These are phyloP conservation scores for Eudemis profundana DNA, from an alignment of 2,888 invertebrate species.

Conservation along the genomic window DNA sequence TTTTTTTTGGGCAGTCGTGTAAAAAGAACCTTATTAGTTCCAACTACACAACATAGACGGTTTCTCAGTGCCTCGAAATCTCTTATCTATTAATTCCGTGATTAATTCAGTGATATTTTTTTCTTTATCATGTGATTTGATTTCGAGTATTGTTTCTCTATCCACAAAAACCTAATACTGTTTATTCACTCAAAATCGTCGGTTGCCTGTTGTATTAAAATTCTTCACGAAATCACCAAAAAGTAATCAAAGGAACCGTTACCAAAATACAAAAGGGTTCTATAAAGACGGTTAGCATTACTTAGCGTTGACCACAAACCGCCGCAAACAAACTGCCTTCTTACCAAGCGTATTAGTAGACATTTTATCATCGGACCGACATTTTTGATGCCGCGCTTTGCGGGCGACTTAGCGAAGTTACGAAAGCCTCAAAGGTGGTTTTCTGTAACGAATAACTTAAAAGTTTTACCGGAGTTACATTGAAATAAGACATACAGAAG, in stretches of 20 bases:
- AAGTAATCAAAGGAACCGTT: slow-evolving; percentile 2
- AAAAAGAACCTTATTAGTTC: too few species aligned
- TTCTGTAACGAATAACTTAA: slow-evolving; percentile 61
- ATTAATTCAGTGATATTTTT: too few species aligned
- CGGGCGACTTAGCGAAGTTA: slow-evolving; percentile 52
- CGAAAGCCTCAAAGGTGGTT: slow-evolving; percentile 45
- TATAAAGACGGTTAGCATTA: slow-evolving; percentile 24
- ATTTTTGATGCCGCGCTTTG: slow-evolving; percentile 55
- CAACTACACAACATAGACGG: too few species aligned
- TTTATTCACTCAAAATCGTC: not conserved
- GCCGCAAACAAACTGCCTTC: slow-evolving; percentile 36
- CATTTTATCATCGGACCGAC: slow-evolving; percentile 40
- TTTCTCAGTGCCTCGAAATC: too few species aligned
- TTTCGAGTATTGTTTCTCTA: too few species aligned
- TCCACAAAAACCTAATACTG: not conserved
- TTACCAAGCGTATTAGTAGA: slow-evolving; percentile 41
- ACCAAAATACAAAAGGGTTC: not conserved
- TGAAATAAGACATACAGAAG: slow-evolving; percentile 8
- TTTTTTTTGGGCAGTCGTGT: too few species aligned
- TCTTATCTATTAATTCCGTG: too few species aligned
- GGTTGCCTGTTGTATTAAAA: not conserved
- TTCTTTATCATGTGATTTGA: too few species aligned
- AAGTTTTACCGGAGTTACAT: slow-evolving; percentile 50
- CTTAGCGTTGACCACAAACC: slow-evolving; percentile 39
- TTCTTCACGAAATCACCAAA: not conserved